phyloP scores from a whole-genome alignment of 2,797 vertebrate species.

The Setipinna tenuifilis region DNA sequence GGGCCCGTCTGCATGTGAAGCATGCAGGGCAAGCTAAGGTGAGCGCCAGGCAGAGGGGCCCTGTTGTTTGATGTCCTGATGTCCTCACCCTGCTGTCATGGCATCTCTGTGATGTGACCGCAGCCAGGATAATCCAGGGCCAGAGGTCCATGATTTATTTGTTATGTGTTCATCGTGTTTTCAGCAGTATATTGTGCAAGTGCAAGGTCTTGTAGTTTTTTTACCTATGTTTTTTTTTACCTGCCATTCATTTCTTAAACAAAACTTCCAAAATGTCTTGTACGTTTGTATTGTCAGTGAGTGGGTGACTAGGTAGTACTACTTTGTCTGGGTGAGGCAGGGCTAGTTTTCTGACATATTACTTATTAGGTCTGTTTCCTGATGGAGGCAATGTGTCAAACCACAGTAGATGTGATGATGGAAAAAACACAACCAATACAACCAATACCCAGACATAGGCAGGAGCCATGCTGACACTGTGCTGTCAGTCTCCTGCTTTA shows the following conservation, averaged over 20 bases:
- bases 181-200: not conserved
- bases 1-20: not conserved
- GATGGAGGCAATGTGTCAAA: not conserved
- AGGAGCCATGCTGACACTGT: not conserved
- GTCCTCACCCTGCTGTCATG: not conserved
- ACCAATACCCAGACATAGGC: not conserved
- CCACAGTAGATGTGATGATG: not conserved
- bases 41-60: not conserved
- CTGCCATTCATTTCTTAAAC: not conserved
- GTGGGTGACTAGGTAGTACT: not conserved
- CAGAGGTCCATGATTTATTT: not conserved
- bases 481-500: not conserved
- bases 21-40: not conserved
- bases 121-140: not conserved
- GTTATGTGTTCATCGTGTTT: not conserved
- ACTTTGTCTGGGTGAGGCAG: not conserved
- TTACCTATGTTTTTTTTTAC: not conserved
- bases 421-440: too few species aligned
- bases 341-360: not conserved
- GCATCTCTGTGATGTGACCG: conserved; percentile 13
- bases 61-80: not conserved
- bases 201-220: not conserved
- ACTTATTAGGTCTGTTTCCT: not conserved
- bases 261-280: not conserved
- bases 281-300: not conserved